These are phyloP conservation scores for Corythornis leucogaster DNA, from an alignment of 2,797 vertebrate species.

Conservation along the genomic window DNA sequence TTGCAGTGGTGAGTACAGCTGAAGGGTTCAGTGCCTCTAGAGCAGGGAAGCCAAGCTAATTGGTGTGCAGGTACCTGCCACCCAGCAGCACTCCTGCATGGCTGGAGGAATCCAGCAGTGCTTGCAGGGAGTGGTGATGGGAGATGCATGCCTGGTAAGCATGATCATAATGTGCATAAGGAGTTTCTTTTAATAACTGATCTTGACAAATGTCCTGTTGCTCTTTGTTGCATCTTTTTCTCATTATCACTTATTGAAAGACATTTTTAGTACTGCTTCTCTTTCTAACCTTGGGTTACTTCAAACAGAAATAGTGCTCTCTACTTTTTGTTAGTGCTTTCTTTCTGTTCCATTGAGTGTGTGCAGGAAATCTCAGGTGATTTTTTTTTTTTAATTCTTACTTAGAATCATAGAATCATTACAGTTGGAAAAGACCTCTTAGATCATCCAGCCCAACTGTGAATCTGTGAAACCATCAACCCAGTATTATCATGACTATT, in stretches of 20 bases:
- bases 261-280: conserved; percentile 5
- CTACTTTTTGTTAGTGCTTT: neutral
- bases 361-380: neutral
- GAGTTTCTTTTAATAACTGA: neutral
- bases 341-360: neutral
- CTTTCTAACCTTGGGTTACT: conserved; percentile 18
- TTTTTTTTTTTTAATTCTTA: neutral
- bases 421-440: no score
- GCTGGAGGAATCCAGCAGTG: neutral
- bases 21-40: neutral
- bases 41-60: neutral
- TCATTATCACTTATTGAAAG: conserved; percentile 41
- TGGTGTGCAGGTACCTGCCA: neutral
- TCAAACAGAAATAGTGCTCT: neutral
- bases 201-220: neutral
- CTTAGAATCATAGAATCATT: no score
- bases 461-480: no score
- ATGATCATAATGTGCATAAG: neutral
- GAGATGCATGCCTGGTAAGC: neutral
- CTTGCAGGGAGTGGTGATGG: neutral
- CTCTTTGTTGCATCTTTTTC: conserved; percentile 14
- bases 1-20: neutral
- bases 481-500: no score
- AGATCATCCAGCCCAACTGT: no score
- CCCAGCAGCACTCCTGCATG: neutral